Evolutionary conservation across 1,140 invertebrate species (phyloP), one percentile per base, ranked within the genome.

Genomic region (Diorhabda elongata): DNA sequence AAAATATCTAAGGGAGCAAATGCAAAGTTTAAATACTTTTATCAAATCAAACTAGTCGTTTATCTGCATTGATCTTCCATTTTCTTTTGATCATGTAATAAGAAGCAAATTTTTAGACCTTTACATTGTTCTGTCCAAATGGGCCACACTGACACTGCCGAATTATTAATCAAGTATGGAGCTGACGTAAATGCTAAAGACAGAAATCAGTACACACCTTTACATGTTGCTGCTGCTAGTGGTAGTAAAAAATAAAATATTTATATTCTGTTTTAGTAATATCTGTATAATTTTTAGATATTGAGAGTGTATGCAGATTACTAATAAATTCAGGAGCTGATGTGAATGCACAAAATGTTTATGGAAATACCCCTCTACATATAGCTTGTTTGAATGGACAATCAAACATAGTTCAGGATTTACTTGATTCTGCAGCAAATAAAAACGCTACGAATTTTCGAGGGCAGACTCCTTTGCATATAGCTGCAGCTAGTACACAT

Each of bases 91-190:
- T 26, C 26, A 26, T 26, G 26, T 26, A 26, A 26, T 26, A 26
- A 26, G 26, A 26, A 26, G 26, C 26, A 26, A 26, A 26, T 68
- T 68, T 66, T 62, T 69, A 95, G 94, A 43, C 93, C 97, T 5
- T 82, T 98, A n/a, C 96, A 98, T 86, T 89, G 97, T 78, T 93
- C 95, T 44, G 88, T 94, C 4, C 94, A 97, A 81, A 95, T 98
- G 82, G 97, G 95, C 2, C 93, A 98, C 77, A 88, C 90, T 11
- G 94, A 98, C 75, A 97, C 97, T 87, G 90, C 94, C 0, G 90
- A 93, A 44, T 86, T 98, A 71, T 86, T 99, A 57, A 87, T 98
- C 42, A 92, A 96, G 77, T 87, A 95, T 80, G 89, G 91, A 68
- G 94, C 93, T 63, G 89, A 94, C 78, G 89, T 94, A 11, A 96